Percentiles rank a stretch among this genome's conserved stretches.
These are phyloP conservation scores for Entelurus aequoreus DNA, from an alignment of 2,113 vertebrate genomes.

Conservation along the genomic window DNA sequence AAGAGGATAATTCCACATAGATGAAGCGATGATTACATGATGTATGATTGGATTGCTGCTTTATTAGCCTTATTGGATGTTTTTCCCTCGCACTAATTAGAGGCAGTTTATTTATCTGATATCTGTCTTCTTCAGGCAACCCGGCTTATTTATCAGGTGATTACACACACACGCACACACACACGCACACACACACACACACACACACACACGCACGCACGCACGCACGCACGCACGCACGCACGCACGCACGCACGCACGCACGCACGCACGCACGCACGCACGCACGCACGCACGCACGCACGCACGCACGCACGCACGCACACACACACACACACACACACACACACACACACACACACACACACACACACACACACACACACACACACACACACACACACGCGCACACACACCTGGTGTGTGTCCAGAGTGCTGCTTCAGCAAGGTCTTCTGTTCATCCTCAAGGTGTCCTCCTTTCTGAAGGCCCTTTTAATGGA, in stretches of 20 bases:
- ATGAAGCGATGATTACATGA: not conserved
- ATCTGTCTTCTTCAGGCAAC: conserved; percentile 28
- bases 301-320: too few relatives aligned
- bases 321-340: too few relatives aligned
- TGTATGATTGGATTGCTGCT: not conserved
- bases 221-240: too few relatives aligned
- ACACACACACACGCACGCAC: too few relatives aligned
- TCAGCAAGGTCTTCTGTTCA: conserved; percentile 99
- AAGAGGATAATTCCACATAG: not conserved
- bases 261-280: too few relatives aligned
- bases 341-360: too few relatives aligned
- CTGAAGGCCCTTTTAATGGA: conserved; percentile 93
- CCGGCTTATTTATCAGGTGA: conserved; percentile 53
- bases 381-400: conserved; percentile 19
- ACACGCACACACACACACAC: too few relatives aligned
- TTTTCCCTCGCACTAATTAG: conserved; percentile 1
- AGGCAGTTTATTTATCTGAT: conserved; percentile 13
- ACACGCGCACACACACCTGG: conserved; percentile 21
- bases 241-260: too few relatives aligned
- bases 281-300: too few relatives aligned
- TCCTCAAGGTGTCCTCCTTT: conserved; percentile 99
- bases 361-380: too few relatives aligned
- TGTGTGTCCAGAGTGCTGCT: conserved; percentile 85
- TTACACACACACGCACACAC: too few relatives aligned
- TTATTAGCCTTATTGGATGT: not conserved